Evolutionary conservation across 2,888 invertebrate genomes (phyloP).

Genomic region (Suillia variegata): DNA sequence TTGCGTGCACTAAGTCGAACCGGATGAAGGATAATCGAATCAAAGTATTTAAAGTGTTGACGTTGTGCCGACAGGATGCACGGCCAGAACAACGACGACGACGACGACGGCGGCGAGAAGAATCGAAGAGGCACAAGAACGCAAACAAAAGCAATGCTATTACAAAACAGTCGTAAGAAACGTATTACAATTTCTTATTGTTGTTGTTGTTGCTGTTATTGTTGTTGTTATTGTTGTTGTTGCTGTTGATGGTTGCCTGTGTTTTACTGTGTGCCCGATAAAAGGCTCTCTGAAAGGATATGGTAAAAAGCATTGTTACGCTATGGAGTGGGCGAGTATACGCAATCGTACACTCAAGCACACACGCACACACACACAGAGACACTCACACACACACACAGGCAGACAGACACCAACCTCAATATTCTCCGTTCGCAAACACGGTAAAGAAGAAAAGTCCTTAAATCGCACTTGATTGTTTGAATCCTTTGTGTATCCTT

Average conservation of each 20-base stretch:
- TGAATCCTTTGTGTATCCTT: constrained; percentile 52
- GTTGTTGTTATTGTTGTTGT: neutral
- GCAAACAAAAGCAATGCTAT: neutral
- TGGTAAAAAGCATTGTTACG: constrained; percentile 1
- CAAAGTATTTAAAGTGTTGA: constrained; percentile 23
- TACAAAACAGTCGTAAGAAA: constrained; percentile 5
- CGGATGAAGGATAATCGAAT: constrained; percentile 23
- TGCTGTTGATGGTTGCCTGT: too few relatives aligned
- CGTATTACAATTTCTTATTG: constrained; percentile 5
- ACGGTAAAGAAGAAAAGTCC: constrained; percentile 29
- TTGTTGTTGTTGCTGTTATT: constrained; percentile 5
- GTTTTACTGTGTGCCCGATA: neutral
- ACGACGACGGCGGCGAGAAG: too few relatives aligned
- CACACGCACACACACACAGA: constrained; percentile 1
- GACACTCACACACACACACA: neutral
- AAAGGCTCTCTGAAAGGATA: neutral
- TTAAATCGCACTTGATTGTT: constrained; percentile 50
- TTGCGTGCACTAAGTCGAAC: neutral
- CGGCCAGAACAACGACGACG: too few relatives aligned
- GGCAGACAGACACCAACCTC: too few relatives aligned
- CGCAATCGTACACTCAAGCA: neutral
- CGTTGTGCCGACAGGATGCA: neutral
- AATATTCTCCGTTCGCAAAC: too few relatives aligned
- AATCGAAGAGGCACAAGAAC: too few relatives aligned
- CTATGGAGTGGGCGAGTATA: neutral